Conservation (phyloP, 2,888 invertebrate species). For the Axea sp. region DNA sequence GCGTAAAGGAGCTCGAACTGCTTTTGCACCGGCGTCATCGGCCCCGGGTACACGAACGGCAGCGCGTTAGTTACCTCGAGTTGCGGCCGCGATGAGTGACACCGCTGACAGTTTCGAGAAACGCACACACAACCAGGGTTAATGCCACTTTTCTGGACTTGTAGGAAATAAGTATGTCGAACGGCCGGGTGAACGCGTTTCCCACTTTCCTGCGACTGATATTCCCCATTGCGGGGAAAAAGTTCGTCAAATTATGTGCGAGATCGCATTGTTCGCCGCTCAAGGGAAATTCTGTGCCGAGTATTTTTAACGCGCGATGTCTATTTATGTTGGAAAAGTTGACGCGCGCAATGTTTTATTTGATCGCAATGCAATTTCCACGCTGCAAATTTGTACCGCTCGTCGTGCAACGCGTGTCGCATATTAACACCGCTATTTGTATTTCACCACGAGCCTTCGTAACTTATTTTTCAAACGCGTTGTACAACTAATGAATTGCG, state of each 20-base stretch:
- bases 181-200: slow-evolving; percentile 29
- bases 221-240: slow-evolving; percentile 22
- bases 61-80: slow-evolving; percentile 48
- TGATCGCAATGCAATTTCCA: slow-evolving; percentile 1
- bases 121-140: slow-evolving; percentile 16
- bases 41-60: slow-evolving; percentile 58
- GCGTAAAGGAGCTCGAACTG: slow-evolving; percentile 55
- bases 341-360: slow-evolving; percentile 6
- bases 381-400: too few species aligned
- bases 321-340: slow-evolving; percentile 29
- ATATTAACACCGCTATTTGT: too few species aligned
- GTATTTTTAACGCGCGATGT: slow-evolving; percentile 29
- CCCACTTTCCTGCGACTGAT: slow-evolving; percentile 35
- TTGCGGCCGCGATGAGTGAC: slow-evolving; percentile 34
- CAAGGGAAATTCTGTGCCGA: slow-evolving; percentile 22
- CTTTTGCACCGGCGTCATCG: slow-evolving; percentile 63
- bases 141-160: slow-evolving; percentile 38
- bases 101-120: slow-evolving; percentile 39
- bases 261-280: slow-evolving; percentile 33
- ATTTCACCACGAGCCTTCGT: too few species aligned
- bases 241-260: slow-evolving; percentile 43
- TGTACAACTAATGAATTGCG: too few species aligned
- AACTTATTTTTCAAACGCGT: too few species aligned
- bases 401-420: too few species aligned
- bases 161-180: slow-evolving; percentile 46